These are phyloP conservation scores for Autographa gamma DNA, from an alignment of 2,888 invertebrate species.

Conservation along the genomic window DNA sequence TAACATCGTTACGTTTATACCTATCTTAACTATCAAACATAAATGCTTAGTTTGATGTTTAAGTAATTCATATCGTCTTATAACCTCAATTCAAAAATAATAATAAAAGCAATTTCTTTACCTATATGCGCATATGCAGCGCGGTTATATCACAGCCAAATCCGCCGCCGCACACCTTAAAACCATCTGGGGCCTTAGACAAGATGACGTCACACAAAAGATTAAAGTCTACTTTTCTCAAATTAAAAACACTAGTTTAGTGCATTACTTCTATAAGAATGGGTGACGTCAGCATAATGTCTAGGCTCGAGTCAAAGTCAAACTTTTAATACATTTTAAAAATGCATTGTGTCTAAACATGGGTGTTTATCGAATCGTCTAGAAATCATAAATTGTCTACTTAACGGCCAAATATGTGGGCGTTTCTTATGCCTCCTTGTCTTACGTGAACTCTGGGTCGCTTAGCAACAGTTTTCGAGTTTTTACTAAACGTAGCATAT, in stretches of 20 bases:
- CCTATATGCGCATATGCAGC: constrained; percentile 58
- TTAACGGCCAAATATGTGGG: background rate
- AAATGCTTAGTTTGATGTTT: constrained; percentile 29
- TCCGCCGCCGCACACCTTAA: constrained; percentile 70
- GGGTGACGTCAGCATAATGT: constrained; percentile 31
- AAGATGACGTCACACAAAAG: constrained; percentile 32
- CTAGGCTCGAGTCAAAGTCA: constrained; percentile 17
- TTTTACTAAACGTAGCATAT: no score
- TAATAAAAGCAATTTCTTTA: constrained; percentile 56
- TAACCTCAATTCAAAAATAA: constrained; percentile 42
- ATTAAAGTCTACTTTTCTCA: constrained; percentile 14
- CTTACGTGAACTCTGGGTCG: background rate
- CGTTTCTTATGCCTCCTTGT: background rate
- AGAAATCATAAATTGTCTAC: constrained; percentile 1
- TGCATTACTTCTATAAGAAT: constrained; percentile 20
- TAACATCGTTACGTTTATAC: constrained; percentile 15
- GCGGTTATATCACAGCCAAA: constrained; percentile 82
- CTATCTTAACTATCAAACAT: constrained; percentile 20
- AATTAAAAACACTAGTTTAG: background rate
- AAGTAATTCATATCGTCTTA: constrained; percentile 27
- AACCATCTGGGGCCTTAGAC: constrained; percentile 28
- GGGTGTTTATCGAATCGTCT: background rate
- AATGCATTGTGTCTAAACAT: background rate
- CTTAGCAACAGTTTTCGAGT: background rate
- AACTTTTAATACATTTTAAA: background rate